Conservation (phyloP, 2,113 vertebrate species). For the Bufo gargarizans region DNA sequence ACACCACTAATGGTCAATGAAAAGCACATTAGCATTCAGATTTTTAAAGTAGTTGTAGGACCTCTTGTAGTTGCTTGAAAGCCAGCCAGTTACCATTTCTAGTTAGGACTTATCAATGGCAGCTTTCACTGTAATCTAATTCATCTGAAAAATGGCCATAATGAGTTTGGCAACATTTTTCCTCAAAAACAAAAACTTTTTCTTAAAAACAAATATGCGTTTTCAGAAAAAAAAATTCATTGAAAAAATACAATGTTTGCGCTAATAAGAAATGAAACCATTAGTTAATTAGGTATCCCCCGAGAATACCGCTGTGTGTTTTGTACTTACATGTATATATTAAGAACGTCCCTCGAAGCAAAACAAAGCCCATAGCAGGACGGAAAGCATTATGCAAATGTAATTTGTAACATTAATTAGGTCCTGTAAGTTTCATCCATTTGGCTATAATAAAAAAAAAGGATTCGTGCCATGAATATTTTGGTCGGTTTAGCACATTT, state of each 20-base stretch:
- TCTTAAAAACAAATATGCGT: neutral
- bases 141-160: neutral
- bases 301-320: conserved; percentile 63
- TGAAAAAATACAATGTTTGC: conserved; percentile 4
- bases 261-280: conserved; percentile 49
- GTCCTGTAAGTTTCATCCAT: conserved; percentile 71
- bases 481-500: conserved; percentile 69
- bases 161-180: neutral
- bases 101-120: neutral
- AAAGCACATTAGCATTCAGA: neutral
- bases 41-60: neutral
- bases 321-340: conserved; percentile 67
- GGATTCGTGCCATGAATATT: conserved; percentile 73
- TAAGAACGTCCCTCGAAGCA: conserved; percentile 64
- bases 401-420: conserved; percentile 74
- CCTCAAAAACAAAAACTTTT: neutral
- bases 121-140: conserved; percentile 7
- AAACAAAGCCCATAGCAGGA: conserved; percentile 68
- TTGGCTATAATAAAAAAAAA: conserved; percentile 65
- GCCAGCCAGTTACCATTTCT: neutral
- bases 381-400: conserved; percentile 73
- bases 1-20: neutral
- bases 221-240: no score
- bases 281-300: conserved; percentile 64
- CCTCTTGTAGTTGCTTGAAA: neutral